Evolutionary conservation across 1,140 invertebrate species (phyloP).

Genomic region (Lamellibrachia luymesi): DNA sequence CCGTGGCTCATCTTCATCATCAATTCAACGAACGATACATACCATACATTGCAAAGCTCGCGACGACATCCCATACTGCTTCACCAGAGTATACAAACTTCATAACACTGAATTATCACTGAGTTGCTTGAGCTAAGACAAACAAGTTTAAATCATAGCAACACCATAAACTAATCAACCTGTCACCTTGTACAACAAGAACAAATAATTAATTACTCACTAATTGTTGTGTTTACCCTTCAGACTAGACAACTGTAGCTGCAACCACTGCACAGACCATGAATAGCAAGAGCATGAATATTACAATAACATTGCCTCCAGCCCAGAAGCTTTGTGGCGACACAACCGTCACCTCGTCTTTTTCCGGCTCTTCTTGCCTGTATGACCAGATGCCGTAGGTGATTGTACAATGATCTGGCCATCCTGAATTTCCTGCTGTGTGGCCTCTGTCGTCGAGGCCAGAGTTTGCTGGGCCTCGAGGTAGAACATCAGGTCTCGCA

Average conservation of each 20-base stretch:
- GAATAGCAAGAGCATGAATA: not conserved
- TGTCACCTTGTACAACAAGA: not conserved
- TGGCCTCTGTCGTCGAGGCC: constrained; percentile 44
- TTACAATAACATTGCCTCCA: not conserved
- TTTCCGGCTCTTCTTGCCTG: constrained; percentile 13
- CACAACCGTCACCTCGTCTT: constrained; percentile 11
- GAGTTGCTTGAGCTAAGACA: not conserved
- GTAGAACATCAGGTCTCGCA: constrained; percentile 94
- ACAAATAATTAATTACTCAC: not conserved
- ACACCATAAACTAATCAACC: not conserved
- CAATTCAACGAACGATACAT: not conserved
- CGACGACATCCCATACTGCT: not conserved
- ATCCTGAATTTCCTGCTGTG: constrained; percentile 67
- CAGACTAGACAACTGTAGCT: not conserved
- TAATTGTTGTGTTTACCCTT: not conserved
- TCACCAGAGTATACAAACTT: too few relatives aligned
- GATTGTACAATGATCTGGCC: constrained; percentile 66
- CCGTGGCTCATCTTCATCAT: not conserved
- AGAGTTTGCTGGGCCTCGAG: constrained; percentile 78
- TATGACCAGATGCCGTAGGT: constrained; percentile 11
- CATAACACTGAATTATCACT: not conserved
- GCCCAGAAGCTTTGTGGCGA: not conserved
- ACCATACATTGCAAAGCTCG: not conserved
- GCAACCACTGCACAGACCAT: not conserved
- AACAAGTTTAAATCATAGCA: not conserved